Base-by-base conservation (phyloP, 2,888 invertebrate species). In the Scaeva pyrastri region DNA sequence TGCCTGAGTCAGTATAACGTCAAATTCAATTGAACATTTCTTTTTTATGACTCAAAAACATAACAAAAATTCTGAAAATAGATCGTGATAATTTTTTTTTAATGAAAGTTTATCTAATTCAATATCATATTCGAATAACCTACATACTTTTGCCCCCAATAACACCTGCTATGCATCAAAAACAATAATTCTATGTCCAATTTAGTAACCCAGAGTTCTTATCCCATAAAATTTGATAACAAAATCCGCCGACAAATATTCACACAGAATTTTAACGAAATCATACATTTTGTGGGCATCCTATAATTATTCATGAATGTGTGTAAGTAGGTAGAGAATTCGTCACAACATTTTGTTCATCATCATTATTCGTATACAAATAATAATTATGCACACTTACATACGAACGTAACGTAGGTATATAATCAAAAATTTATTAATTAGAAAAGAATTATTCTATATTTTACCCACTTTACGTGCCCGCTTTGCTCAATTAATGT, bases 391-490 rank as follows among this genome's bases (percentile, higher is more conserved):
- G 6, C 1, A 31, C 0, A 31, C 2, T 1, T 31, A 2, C 7
- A 2, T 31, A 31, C 2, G 31, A 7, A 31, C 6, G 31, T 31
- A 26, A 31, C 31, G 6, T 31, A 31, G 5, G 31, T 31, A 8
- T 60, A 8, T 23, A 26, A 52, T 52, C 52, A 52, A 19, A 56
- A 78, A 31, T 64, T 43, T 70, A 78, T 75, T 76, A 81, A 81
- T 81, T 76, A 56, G 36, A 45, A n/a, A 71, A 58, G 39, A 56
- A 56, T 79, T 43, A 71, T 56, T 68, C 50, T 45, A 48, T 45
- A 64, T 45, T 26, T 80, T 60, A 68, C 73, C 79, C 43, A 74
- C 41, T 80, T 74, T 80, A 74, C 79, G 79, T 80, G 79, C 41
- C 60, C 36, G 31, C 55, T 16, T 50, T 48, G 36, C 45, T 36